A percentile compares a stretch with the other conserved stretches of the same genome.
phyloP scores from a whole-genome alignment of 2,888 invertebrate species.

The Pardosa pseudoannulata region DNA sequence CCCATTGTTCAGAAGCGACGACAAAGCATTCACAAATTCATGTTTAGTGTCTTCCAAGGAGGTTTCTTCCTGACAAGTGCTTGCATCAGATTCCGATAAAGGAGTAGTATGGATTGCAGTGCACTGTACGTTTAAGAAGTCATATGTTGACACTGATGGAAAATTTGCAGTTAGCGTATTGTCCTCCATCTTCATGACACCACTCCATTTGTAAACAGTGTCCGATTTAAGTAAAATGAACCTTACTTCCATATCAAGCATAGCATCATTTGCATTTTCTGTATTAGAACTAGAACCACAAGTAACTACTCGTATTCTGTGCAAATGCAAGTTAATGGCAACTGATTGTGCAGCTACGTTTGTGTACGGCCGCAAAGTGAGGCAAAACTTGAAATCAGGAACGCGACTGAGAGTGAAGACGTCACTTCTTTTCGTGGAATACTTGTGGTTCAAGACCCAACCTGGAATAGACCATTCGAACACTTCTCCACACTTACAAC shows the following conservation, averaged over 20 bases:
- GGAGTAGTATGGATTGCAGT: background rate
- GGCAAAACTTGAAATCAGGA: background rate
- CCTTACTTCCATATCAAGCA: background rate
- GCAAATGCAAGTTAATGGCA: background rate
- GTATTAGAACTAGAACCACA: background rate
- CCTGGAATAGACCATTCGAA: background rate
- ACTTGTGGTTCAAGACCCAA: background rate
- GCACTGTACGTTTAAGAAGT: background rate
- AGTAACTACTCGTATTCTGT: background rate
- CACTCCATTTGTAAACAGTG: background rate
- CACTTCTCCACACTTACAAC: background rate
- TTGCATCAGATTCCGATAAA: no score
- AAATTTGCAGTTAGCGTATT: background rate
- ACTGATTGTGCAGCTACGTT: background rate
- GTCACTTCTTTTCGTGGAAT: background rate
- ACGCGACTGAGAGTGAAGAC: background rate
- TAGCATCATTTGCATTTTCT: background rate
- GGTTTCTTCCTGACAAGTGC: no score
- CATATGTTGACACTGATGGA: background rate
- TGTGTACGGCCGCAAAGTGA: background rate
- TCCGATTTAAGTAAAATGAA: background rate
- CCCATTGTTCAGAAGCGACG: slow-evolving; percentile 13
- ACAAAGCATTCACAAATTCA: background rate
- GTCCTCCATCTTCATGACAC: background rate
- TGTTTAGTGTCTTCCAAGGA: no score